Base-by-base conservation (phyloP, 2,888 invertebrate genomes). In the Tenthredo livida region DNA sequence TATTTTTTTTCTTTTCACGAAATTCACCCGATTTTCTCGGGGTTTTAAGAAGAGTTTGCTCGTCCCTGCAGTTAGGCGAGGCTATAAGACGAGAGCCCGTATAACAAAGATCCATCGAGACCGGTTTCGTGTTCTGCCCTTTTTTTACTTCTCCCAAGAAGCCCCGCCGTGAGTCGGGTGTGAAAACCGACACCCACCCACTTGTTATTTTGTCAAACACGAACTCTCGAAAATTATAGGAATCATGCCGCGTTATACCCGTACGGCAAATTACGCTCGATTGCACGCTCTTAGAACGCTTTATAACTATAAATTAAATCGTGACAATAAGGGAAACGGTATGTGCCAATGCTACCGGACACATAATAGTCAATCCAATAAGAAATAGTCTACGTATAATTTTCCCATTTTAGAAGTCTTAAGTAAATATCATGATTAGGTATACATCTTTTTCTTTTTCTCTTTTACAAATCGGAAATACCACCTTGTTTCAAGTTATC, bases 111-210 rank as follows among this genome's bases (percentile, higher is more conserved):
- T 93, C 90, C 92, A 93, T 93, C 91, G 91, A 90, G 91, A 93
- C 93, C 93, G 93, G 93, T 93, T 93, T 93, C 88, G 87, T 89
- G 90, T 90, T 91, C 90, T 87, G 89, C 88, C 89, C 90, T 91
- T 91, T 92, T 33, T 33, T 33, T 90, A 91, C 90, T 91, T 92
- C 91, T 87, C 90, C 88, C 88, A 86, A 89, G 92, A 88, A 91
- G 89, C 90, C 92, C 92, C 91, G 92, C 86, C 89, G 92, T 87
- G 93, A 89, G 88, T 88, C 90, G 92, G 92, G 93, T 93, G 93
- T 93, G 93, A 93, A 93, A 93, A 93, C 92, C 90, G 91, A 93
- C 93, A 93, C 93, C 92, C 92, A 90, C 92, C 92, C 90, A 91
- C 93, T 93, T 92, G 92, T 93, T 93, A 93, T 92, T 92, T 92